Percentiles rank a stretch among this genome's conserved stretches.
Conservation (phyloP, 2,113 vertebrate species). For the Speoplatyrhinus poulsoni region DNA sequence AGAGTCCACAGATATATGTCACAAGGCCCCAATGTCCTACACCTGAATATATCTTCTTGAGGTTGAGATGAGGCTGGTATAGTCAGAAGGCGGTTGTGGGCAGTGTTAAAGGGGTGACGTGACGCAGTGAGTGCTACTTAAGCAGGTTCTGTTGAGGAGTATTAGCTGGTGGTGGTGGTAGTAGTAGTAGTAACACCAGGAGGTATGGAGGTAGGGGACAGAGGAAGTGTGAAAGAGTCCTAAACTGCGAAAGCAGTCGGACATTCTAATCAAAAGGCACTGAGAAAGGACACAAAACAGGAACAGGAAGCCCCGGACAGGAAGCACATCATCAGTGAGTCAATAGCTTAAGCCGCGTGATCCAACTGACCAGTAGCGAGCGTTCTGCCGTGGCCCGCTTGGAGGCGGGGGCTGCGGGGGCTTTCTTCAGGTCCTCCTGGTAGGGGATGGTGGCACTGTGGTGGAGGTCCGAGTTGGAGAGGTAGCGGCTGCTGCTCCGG, state of each 20-base stretch:
- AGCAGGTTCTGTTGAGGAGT: conserved; percentile 62
- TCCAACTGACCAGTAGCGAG: conserved; percentile 90
- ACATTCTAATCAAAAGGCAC: conserved; percentile 67
- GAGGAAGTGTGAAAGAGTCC: conserved; percentile 64
- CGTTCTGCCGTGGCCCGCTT: conserved; percentile 81
- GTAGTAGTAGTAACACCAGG: conserved; percentile 59
- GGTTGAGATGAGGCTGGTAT: conserved; percentile 45
- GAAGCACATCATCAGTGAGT: conserved; percentile 87
- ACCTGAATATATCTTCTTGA: conserved; percentile 58
- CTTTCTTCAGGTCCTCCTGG: conserved; percentile 85
- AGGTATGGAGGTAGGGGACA: conserved; percentile 56
- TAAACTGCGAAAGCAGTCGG: conserved; percentile 56
- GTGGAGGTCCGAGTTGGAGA: conserved; percentile 85
- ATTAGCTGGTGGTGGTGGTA: conserved; percentile 64
- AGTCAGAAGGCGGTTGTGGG: conserved; percentile 25
- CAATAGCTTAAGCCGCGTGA: conserved; percentile 90
- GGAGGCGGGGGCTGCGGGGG: conserved; percentile 62
- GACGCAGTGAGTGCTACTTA: conserved; percentile 63
- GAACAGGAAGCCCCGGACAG: conserved; percentile 62
- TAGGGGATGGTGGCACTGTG: conserved; percentile 91
- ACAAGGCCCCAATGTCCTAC: conserved; percentile 47
- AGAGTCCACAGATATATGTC: conserved; percentile 29
- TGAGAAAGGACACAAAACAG: conserved; percentile 65
- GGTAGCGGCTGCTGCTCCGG: conserved; percentile 84
- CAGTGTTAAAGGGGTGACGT: conserved; percentile 62